Evolutionary conservation across 1,140 invertebrate species (phyloP).

Genomic region (Geopemphigus sp.): DNA sequence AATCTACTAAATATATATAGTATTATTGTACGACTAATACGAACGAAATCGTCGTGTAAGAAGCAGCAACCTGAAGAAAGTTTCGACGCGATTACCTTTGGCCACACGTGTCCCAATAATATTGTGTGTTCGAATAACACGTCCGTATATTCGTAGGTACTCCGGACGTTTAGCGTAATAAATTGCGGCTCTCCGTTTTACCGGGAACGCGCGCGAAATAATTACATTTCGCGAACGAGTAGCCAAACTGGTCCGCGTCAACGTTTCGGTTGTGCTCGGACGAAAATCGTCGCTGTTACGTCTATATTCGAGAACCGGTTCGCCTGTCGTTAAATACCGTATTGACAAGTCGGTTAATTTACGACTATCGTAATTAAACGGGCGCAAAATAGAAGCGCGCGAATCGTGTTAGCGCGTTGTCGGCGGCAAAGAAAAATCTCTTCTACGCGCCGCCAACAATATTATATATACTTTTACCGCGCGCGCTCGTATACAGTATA

Average conservation of each 20-base stretch:
- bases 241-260: slow-evolving; percentile 16
- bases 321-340: background rate
- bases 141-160: no score
- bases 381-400: background rate
- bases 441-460: no score
- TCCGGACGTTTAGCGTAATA: no score
- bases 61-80: slow-evolving; percentile 19
- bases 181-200: no score
- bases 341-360: slow-evolving; percentile 2
- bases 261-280: background rate
- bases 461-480: no score
- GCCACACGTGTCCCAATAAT: slow-evolving; percentile 17
- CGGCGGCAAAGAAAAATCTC: no score
- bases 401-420: no score
- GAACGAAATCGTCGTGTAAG: background rate
- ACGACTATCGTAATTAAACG: background rate
- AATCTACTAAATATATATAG: background rate
- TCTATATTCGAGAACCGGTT: slow-evolving; percentile 3
- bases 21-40: background rate
- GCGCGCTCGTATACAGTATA: no score
- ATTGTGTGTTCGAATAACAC: background rate
- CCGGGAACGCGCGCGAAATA: background rate
- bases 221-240: slow-evolving; percentile 24
- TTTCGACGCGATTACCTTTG: slow-evolving; percentile 3
- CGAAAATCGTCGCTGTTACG: background rate